phyloP scores from a whole-genome alignment of 2,113 vertebrate species.

The Narcine bancroftii region DNA sequence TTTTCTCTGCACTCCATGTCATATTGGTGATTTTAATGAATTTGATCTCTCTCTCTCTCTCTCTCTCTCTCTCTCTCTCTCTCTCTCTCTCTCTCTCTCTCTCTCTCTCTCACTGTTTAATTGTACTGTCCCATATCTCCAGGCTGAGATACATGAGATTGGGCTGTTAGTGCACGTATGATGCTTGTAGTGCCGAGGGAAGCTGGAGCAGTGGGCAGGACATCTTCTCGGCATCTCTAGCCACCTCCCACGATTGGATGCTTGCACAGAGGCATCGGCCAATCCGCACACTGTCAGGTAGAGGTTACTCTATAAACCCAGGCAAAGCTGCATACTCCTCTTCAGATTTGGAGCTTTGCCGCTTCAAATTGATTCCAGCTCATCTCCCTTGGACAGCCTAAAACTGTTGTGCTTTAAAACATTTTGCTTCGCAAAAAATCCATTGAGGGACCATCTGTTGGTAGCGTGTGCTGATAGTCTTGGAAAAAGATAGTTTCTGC shows the following conservation, averaged over 20 bases:
- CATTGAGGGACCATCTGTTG: slow-evolving; percentile 43
- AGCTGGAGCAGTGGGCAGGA: slow-evolving; percentile 64
- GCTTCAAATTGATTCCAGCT: slow-evolving; percentile 38
- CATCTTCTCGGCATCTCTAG: slow-evolving; percentile 51
- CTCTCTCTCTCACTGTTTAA: neutral
- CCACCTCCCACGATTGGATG: neutral
- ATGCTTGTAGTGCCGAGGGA: slow-evolving; percentile 42
- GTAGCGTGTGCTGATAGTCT: slow-evolving; percentile 43
- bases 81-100: neutral
- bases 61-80: neutral
- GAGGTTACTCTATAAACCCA: slow-evolving; percentile 69
- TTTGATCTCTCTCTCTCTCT: slow-evolving; percentile 21
- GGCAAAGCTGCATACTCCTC: slow-evolving; percentile 64
- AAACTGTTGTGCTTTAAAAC: slow-evolving; percentile 44
- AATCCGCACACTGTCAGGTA: slow-evolving; percentile 39
- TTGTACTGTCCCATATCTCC: neutral
- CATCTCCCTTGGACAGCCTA: slow-evolving; percentile 54
- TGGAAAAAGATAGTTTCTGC: slow-evolving; percentile 49
- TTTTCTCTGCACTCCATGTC: slow-evolving; percentile 41
- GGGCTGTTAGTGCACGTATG: neutral
- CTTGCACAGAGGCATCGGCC: slow-evolving; percentile 39
- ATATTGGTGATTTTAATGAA: slow-evolving; percentile 24
- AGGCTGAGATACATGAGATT: neutral
- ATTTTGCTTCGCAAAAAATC: neutral
- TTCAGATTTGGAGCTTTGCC: slow-evolving; percentile 45